phyloP scores from a whole-genome alignment of 2,888 invertebrate genomes.

The Metallyticus violacea region DNA sequence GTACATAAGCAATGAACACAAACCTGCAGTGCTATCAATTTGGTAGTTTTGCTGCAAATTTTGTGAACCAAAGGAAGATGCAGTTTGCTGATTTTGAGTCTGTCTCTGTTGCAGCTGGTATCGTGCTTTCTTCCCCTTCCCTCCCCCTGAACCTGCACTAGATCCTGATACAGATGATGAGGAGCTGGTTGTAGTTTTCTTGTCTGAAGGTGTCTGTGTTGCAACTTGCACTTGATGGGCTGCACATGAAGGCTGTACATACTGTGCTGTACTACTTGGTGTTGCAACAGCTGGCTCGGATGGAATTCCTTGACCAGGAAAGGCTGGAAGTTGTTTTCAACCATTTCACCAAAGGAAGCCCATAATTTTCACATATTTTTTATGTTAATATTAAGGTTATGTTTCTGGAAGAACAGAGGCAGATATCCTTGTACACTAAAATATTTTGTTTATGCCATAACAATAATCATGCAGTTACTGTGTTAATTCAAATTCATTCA shows the following conservation, averaged over 20 bases:
- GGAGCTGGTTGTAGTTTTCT: conserved; percentile 37
- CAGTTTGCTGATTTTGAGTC: conserved; percentile 21
- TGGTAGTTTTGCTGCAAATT: conserved; percentile 45
- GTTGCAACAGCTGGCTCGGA: conserved; percentile 32
- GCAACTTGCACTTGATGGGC: conserved; percentile 60
- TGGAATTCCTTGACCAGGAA: conserved; percentile 41
- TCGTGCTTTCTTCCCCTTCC: conserved; percentile 47
- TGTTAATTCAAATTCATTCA: neutral
- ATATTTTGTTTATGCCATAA: too few species aligned
- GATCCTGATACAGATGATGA: conserved; percentile 36
- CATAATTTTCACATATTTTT: neutral
- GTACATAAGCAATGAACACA: too few species aligned
- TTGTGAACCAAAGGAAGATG: conserved; percentile 46
- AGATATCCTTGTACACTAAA: too few species aligned
- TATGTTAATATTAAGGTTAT: neutral
- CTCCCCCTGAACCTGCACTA: conserved; percentile 38
- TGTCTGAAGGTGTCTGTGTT: conserved; percentile 56
- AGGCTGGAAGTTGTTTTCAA: conserved; percentile 36
- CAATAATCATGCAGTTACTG: neutral
- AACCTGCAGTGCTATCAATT: conserved; percentile 52
- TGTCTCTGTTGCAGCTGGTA: conserved; percentile 41
- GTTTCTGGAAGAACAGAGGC: too few species aligned
- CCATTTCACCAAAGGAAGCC: neutral
- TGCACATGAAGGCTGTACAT: conserved; percentile 39
- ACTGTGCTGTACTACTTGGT: conserved; percentile 36